A percentile compares a stretch with the other conserved stretches of the same genome.
Evolutionary conservation across 2,113 vertebrate genomes (phyloP).

Genomic region (Elephas maximus): DNA sequence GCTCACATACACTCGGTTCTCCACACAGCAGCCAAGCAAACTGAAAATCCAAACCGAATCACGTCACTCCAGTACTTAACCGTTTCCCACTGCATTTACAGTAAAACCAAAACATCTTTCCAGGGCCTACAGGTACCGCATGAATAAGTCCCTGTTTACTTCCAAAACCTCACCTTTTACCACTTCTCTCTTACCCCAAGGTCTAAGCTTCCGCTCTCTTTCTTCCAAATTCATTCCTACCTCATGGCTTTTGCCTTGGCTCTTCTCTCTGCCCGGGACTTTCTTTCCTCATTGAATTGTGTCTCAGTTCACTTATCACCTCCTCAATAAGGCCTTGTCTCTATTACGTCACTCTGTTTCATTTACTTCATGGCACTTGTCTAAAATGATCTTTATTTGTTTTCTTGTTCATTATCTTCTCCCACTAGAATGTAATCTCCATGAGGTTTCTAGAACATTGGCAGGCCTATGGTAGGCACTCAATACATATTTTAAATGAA

Average conservation of each 20-base stretch:
- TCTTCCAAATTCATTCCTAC: not conserved
- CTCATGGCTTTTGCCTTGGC: not conserved
- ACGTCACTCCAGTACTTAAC: not conserved
- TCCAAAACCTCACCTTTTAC: not conserved
- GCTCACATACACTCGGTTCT: not conserved
- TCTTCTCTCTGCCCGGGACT: not conserved
- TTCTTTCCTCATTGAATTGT: not conserved
- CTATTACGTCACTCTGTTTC: not conserved
- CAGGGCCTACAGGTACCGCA: not conserved
- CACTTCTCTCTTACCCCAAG: not conserved
- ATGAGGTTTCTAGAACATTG: not conserved
- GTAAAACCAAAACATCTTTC: not conserved
- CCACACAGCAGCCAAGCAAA: not conserved
- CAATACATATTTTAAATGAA: not conserved
- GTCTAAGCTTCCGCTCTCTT: not conserved
- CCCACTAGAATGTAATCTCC: not conserved
- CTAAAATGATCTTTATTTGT: not conserved
- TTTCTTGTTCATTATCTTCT: not conserved
- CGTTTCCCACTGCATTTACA: not conserved
- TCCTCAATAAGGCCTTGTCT: not conserved
- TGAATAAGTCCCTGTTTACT: not conserved
- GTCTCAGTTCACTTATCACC: not conserved
- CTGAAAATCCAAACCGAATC: constrained; percentile 12
- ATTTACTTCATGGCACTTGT: not conserved
- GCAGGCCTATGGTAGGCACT: not conserved